Base-by-base conservation (phyloP, 2,113 vertebrate genomes). In the Siphamia tubifer region DNA sequence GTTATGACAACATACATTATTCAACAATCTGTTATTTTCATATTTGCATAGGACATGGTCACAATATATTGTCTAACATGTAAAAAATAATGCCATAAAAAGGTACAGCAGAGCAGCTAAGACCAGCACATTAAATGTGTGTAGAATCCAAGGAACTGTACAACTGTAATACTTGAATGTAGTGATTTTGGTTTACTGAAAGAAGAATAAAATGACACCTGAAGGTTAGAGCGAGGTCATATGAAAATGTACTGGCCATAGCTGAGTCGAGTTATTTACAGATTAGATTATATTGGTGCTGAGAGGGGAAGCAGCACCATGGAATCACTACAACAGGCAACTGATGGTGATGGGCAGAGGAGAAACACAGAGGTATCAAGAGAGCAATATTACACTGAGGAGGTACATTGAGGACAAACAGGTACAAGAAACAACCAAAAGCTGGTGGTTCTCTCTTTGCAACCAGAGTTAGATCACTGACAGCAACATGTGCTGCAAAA, bases 31-130 rank as follows among this genome's bases (percentile, higher is more conserved):
- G 90, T 93, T 93, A 91, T 92, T 93, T 91, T 91, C 84, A 89
- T 92, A 91, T 92, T 94, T 94, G 93, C 93, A 94, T 94, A 94
- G 93, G 93, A 94, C 92, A 92, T 92, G 80, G 91, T 94, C 93
- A 94, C 93, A 92, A 93, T 94, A 92, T 91, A 93, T 92, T 65
- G 88, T 93, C 91, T 93, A 93, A 92, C 90, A 92, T 92, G 91
- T 93, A 92, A 89, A 94, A 94, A 93, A 93, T 90, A 92, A 93
- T 90, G 86, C 92, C 87, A 90, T 94, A 93, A 89, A 94, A 94
- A 93, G 90, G 74, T 92, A 92, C 91, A 94, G 91, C 90, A 92
- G 91, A 93, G 91, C 90, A 90, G 92, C 91, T 91, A 93, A 87
- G 91, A 92, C 93, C 93, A 94, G 93, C 91, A 91, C 90, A 90